Evolutionary conservation across 2,888 invertebrate genomes (phyloP).

Genomic region (Pollenia labialis): DNA sequence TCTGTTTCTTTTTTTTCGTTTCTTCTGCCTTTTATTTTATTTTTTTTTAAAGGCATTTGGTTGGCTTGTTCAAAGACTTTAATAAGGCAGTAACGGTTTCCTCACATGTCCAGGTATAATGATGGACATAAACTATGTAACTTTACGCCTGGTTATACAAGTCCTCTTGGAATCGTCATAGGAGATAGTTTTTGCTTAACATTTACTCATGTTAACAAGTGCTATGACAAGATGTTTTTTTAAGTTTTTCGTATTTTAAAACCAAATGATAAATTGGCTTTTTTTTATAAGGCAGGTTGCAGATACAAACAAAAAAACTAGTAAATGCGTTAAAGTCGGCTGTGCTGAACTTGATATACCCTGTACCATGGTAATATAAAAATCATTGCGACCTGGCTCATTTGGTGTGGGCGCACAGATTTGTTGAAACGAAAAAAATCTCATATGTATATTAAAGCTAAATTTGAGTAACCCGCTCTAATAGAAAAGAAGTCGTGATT

Average conservation of each 20-base stretch:
- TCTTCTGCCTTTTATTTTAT: constrained; percentile 31
- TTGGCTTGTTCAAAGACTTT: constrained; percentile 34
- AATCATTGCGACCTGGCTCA: no score
- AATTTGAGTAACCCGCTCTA: no score
- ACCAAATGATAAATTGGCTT: constrained; percentile 7
- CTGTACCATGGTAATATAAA: no score
- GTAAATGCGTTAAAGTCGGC: no score
- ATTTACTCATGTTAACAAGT: constrained; percentile 75
- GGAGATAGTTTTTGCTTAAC: constrained; percentile 44
- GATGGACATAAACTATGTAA: constrained; percentile 69
- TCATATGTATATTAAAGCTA: no score
- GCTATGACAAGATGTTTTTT: constrained; percentile 73
- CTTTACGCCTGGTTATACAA: constrained; percentile 69
- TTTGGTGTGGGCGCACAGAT: no score
- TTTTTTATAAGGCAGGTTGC: background rate
- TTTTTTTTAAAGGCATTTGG: constrained; percentile 20
- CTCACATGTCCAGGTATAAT: constrained; percentile 35
- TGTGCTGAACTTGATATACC: no score
- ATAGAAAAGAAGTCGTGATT: no score
- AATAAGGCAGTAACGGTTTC: constrained; percentile 35
- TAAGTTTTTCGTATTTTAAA: background rate
- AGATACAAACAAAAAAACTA: background rate
- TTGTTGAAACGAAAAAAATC: no score
- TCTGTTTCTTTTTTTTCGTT: constrained; percentile 11
- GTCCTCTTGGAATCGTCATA: constrained; percentile 34